These are phyloP conservation scores for Araneus ventricosus DNA, from an alignment of 1,140 invertebrate genomes.

Conservation along the genomic window DNA sequence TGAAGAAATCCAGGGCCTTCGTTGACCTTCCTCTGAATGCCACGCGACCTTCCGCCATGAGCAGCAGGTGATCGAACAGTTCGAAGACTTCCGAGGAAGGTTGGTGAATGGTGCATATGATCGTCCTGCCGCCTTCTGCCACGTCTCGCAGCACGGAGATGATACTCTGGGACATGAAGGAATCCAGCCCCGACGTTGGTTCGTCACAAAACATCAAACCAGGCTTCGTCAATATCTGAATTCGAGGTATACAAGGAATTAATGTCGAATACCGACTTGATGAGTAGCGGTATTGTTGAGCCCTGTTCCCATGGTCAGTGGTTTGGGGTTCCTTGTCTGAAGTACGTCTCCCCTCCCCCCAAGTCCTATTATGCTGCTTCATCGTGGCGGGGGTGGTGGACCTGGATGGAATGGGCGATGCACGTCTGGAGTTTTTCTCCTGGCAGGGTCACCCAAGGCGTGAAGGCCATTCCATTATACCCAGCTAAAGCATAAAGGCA, in stretches of 20 bases:
- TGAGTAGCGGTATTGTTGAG: too few species aligned
- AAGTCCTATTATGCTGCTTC: too few species aligned
- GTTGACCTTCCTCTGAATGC: slow-evolving; percentile 92
- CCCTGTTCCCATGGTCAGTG: too few species aligned
- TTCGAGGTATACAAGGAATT: neutral
- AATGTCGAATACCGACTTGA: too few species aligned
- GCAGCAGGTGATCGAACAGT: slow-evolving; percentile 93
- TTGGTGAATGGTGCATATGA: slow-evolving; percentile 97
- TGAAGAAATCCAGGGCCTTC: slow-evolving; percentile 91
- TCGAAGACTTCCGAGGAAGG: slow-evolving; percentile 95
- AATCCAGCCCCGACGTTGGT: slow-evolving; percentile 95
- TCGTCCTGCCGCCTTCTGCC: slow-evolving; percentile 92
- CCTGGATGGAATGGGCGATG: too few species aligned
- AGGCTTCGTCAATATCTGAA: slow-evolving; percentile 93
- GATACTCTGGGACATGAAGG: slow-evolving; percentile 94
- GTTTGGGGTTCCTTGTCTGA: too few species aligned
- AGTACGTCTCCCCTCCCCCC: too few species aligned
- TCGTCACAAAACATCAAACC: slow-evolving; percentile 98
- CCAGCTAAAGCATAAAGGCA: too few species aligned
- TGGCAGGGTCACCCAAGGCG: too few species aligned
- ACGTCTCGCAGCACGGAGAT: slow-evolving; percentile 87
- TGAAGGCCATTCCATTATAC: too few species aligned
- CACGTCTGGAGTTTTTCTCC: too few species aligned
- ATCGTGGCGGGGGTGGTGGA: too few species aligned
- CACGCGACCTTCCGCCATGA: slow-evolving; percentile 95